Evolutionary conservation across 2,888 invertebrate genomes (phyloP).

Genomic region (Mesorhabditis belari): DNA sequence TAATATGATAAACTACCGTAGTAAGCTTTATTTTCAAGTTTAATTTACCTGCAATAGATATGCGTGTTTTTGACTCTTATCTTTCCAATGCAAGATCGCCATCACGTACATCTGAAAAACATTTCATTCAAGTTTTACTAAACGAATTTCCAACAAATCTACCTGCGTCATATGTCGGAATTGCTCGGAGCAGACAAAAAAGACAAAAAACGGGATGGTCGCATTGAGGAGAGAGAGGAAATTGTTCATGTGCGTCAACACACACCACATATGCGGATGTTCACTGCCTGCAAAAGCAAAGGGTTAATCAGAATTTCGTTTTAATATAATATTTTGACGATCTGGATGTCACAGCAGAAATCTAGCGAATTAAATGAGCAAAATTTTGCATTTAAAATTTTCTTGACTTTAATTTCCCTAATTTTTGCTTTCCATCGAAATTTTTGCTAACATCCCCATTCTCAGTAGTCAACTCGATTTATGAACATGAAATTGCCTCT

Average conservation of each 20-base stretch:
- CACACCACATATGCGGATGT: conserved; percentile 28
- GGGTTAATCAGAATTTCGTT: background rate
- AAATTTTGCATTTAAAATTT: too few relatives aligned
- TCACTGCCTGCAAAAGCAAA: conserved; percentile 11
- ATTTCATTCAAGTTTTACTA: background rate
- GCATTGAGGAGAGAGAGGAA: conserved; percentile 44
- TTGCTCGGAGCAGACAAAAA: conserved; percentile 40
- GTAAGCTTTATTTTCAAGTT: too few relatives aligned
- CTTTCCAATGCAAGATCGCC: background rate
- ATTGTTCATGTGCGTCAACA: conserved; percentile 43
- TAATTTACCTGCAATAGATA: background rate
- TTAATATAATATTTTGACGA: too few relatives aligned
- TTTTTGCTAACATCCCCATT: too few relatives aligned
- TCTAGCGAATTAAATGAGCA: too few relatives aligned
- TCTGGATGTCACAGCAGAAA: too few relatives aligned
- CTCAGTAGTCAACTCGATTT: too few relatives aligned
- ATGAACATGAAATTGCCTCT: too few relatives aligned
- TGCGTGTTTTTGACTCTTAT: background rate
- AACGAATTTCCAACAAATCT: background rate
- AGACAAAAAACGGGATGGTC: conserved; percentile 49
- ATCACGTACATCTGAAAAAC: background rate
- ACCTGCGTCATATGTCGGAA: conserved; percentile 44
- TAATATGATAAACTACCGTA: too few relatives aligned
- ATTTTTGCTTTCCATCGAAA: too few relatives aligned
- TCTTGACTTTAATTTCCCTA: too few relatives aligned